Percentiles rank a stretch among this genome's conserved stretches.
These are phyloP conservation scores for Aramus guarauna DNA, from an alignment of 2,113 vertebrate species.

Conservation along the genomic window DNA sequence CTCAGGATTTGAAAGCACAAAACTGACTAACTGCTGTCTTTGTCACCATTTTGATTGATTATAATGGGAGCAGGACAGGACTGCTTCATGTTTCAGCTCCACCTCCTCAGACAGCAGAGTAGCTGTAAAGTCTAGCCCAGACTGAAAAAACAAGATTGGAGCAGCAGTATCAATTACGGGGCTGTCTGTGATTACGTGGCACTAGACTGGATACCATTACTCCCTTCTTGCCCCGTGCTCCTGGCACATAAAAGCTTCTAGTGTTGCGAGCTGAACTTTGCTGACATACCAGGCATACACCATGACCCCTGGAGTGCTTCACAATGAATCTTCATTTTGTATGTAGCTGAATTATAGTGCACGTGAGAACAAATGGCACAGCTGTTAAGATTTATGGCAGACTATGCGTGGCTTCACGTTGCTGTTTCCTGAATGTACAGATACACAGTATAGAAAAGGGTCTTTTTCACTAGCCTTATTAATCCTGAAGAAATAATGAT, in stretches of 20 bases:
- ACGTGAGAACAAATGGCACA: not conserved
- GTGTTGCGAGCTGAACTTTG: not conserved
- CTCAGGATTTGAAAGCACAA: not conserved
- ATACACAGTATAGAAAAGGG: not conserved
- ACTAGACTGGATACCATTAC: not conserved
- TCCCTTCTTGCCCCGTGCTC: not conserved
- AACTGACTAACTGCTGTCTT: not conserved
- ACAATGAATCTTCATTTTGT: not conserved
- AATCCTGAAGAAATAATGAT: conserved; percentile 1
- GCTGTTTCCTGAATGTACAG: not conserved
- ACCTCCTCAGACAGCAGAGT: not conserved
- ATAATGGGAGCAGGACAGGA: not conserved
- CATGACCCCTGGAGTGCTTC: not conserved
- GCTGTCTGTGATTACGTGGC: not conserved
- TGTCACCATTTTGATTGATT: not conserved
- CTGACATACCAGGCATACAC: not conserved
- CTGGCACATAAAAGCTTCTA: not conserved
- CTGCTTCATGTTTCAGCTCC: not conserved
- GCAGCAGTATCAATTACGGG: not conserved
- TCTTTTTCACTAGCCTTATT: not conserved
- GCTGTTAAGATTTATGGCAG: not conserved
- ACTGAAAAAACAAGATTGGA: not conserved
- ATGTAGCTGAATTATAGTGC: not conserved
- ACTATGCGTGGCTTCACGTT: not conserved
- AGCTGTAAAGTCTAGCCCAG: not conserved